These are phyloP conservation scores for Sylvicapra grimmia DNA, from an alignment of 2,113 vertebrate genomes.

Conservation along the genomic window DNA sequence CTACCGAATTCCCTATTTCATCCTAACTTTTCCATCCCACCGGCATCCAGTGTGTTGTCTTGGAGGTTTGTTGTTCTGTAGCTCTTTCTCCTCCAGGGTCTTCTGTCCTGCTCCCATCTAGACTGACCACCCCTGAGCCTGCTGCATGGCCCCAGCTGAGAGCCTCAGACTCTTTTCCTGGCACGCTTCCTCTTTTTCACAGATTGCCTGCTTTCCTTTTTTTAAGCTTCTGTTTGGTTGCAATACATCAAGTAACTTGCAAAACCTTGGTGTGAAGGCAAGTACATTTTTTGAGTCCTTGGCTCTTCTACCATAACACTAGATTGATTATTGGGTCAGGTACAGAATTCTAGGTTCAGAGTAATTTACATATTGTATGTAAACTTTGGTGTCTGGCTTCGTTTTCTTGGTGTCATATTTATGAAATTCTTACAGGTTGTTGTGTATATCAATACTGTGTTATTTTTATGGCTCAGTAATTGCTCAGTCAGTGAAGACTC, in stretches of 20 bases:
- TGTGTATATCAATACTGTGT: not conserved
- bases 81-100: not conserved
- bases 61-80: not conserved
- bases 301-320: not conserved
- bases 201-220: not conserved
- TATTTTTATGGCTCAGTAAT: not conserved
- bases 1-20: not conserved
- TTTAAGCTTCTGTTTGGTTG: not conserved
- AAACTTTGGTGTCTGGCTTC: not conserved
- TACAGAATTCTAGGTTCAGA: not conserved
- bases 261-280: not conserved
- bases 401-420: not conserved
- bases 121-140: not conserved
- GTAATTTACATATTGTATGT: not conserved
- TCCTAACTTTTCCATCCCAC: not conserved
- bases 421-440: not conserved
- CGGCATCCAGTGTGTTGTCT: not conserved
- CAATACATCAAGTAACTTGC: not conserved
- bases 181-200: not conserved
- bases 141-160: no score
- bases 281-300: not conserved
- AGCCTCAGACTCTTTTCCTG: not conserved
- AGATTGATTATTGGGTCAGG: not conserved
- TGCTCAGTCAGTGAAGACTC: not conserved
- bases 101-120: not conserved